phyloP scores from a whole-genome alignment of 1,140 invertebrate species.

The Brachionus asplanchnoidis region DNA sequence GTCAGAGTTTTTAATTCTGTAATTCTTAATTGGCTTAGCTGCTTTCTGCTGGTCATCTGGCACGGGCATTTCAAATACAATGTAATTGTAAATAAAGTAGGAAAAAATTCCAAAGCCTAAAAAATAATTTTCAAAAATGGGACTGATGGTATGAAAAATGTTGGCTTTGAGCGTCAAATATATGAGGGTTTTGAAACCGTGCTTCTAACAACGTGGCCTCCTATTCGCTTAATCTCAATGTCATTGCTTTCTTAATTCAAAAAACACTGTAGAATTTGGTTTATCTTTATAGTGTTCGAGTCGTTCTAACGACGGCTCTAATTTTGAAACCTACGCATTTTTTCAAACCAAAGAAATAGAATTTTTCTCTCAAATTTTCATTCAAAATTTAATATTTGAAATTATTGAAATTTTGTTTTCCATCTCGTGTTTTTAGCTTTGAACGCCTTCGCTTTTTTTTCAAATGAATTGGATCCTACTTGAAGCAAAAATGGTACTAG shows the following conservation, averaged over 20 bases:
- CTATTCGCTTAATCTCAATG: not conserved
- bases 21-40: not conserved
- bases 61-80: conserved; percentile 11
- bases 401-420: not conserved
- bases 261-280: not conserved
- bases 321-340: not conserved
- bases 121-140: not conserved
- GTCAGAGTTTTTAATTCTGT: conserved; percentile 23
- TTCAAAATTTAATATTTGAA: conserved; percentile 1
- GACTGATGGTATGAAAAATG: not conserved
- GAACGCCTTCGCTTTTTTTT: not conserved
- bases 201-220: not conserved
- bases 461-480: not conserved
- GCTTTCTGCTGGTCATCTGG: not conserved
- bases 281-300: not conserved
- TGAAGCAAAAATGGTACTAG: not conserved
- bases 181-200: not conserved
- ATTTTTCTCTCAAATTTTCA: not conserved
- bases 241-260: not conserved
- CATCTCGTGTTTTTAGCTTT: not conserved
- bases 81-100: conserved; percentile 9
- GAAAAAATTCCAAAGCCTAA: conserved; percentile 10
- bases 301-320: not conserved
- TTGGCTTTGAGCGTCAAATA: not conserved
- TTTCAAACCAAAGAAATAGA: not conserved